A percentile compares a stretch with the other conserved stretches of the same genome.
Conservation (phyloP, 2,888 invertebrate genomes). For the Ectemnius lituratus region DNA sequence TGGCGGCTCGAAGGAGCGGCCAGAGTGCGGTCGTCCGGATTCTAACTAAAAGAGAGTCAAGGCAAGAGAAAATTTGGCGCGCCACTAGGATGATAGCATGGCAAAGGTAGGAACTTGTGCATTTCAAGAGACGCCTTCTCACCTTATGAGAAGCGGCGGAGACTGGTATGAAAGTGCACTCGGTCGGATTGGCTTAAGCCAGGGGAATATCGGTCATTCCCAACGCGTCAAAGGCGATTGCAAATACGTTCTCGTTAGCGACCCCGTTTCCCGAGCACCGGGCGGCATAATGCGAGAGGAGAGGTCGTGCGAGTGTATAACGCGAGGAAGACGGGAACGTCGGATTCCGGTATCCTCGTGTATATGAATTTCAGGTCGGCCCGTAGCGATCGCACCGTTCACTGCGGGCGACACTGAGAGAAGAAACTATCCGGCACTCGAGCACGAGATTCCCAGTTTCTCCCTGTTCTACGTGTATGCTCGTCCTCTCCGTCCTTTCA, state of each 20-base stretch:
- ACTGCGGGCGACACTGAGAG: conserved; percentile 17
- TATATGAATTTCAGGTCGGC: conserved; percentile 34
- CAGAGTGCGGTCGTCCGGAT: no score
- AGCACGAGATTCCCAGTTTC: conserved; percentile 5
- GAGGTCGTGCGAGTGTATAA: conserved; percentile 4
- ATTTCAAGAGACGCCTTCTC: no score
- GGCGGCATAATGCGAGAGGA: conserved; percentile 4
- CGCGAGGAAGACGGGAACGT: conserved; percentile 1
- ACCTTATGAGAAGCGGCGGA: no score
- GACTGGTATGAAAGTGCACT: background rate
- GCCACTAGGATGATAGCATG: conserved; percentile 9
- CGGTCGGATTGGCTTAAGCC: background rate
- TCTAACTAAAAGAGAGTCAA: conserved; percentile 2
- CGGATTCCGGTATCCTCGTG: conserved; percentile 27
- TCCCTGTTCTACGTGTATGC: conserved; percentile 4
- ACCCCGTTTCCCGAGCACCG: background rate
- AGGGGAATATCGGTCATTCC: conserved; percentile 3
- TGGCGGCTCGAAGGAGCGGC: background rate
- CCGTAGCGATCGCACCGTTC: conserved; percentile 19
- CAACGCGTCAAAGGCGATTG: conserved; percentile 1
- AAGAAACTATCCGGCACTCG: conserved; percentile 18
- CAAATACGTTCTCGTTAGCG: conserved; percentile 8
- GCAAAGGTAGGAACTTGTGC: no score
- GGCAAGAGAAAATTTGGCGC: conserved; percentile 7
- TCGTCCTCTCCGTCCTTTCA: conserved; percentile 5